phyloP scores from a whole-genome alignment of 2,888 invertebrate species.

The Agapetus fuscipes region DNA sequence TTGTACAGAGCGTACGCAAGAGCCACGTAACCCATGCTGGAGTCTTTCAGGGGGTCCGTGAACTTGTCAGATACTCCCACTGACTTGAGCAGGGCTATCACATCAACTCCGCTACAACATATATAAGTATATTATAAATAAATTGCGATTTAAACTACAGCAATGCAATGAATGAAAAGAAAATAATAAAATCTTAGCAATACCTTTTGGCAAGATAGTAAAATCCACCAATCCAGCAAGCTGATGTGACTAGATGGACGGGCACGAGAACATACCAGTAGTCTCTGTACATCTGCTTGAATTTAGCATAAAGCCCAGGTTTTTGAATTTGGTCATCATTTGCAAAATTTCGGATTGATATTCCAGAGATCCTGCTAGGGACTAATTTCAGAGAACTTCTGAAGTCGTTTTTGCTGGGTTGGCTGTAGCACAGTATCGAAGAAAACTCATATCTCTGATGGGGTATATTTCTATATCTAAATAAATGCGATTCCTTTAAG shows the following conservation, averaged over 20 bases:
- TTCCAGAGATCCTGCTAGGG: too few relatives aligned
- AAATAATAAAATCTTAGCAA: conserved; percentile 18
- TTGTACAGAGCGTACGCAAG: conserved; percentile 90
- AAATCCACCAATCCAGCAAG: conserved; percentile 80
- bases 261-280: conserved; percentile 96
- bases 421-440: too few relatives aligned
- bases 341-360: background rate
- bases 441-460: too few relatives aligned
- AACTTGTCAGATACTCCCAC: conserved; percentile 71
- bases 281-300: conserved; percentile 87
- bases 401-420: too few relatives aligned
- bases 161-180: background rate
- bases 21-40: conserved; percentile 81
- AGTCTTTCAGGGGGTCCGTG: conserved; percentile 63
- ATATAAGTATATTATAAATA: too few relatives aligned
- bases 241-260: conserved; percentile 83
- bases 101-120: conserved; percentile 76
- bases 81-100: conserved; percentile 66
- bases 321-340: conserved; percentile 29
- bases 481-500: too few relatives aligned
- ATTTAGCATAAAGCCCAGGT: conserved; percentile 62
- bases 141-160: too few relatives aligned
- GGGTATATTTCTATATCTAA: too few relatives aligned
- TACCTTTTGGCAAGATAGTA: conserved; percentile 83
- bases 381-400: too few relatives aligned